A percentile compares a stretch with the other conserved stretches of the same genome.
phyloP scores from a whole-genome alignment of 2,888 invertebrate species.

The Drosophila melanocephala region DNA sequence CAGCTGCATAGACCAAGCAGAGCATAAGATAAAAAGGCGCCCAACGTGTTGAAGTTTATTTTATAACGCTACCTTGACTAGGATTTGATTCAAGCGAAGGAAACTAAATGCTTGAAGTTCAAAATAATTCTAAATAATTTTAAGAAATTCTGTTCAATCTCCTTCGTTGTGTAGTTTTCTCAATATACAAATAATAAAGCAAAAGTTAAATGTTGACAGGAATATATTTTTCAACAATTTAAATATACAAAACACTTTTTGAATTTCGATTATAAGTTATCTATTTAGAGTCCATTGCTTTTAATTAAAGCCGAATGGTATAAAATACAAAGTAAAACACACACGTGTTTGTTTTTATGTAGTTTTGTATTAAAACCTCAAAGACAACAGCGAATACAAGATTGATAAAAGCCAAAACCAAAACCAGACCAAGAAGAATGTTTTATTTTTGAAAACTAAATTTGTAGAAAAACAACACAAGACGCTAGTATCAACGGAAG shows the following conservation, averaged over 20 bases:
- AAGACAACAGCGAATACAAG: conserved; percentile 11
- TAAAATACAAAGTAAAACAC: conserved; percentile 27
- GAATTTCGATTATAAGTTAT: background rate
- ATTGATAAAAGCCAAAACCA: conserved; percentile 26
- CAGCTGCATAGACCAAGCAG: background rate
- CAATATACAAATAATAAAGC: background rate
- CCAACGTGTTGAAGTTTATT: background rate
- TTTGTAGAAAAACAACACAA: conserved; percentile 56
- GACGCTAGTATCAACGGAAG: conserved; percentile 1
- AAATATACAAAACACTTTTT: background rate
- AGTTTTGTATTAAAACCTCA: conserved; percentile 24
- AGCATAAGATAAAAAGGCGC: background rate
- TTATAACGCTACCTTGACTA: background rate
- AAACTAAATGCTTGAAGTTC: background rate
- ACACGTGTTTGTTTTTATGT: conserved; percentile 36
- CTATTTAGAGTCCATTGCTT: background rate
- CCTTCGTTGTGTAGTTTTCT: background rate
- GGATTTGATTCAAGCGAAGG: background rate
- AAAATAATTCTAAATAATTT: background rate
- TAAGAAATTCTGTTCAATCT: fast-evolving
- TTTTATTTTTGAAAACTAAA: conserved; percentile 71
- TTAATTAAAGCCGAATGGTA: conserved; percentile 35
- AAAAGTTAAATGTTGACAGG: background rate
- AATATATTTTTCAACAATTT: background rate
- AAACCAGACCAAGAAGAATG: conserved; percentile 54